Evolutionary conservation across 2,888 invertebrate species (phyloP).

Genomic region (Pollenia angustigena): DNA sequence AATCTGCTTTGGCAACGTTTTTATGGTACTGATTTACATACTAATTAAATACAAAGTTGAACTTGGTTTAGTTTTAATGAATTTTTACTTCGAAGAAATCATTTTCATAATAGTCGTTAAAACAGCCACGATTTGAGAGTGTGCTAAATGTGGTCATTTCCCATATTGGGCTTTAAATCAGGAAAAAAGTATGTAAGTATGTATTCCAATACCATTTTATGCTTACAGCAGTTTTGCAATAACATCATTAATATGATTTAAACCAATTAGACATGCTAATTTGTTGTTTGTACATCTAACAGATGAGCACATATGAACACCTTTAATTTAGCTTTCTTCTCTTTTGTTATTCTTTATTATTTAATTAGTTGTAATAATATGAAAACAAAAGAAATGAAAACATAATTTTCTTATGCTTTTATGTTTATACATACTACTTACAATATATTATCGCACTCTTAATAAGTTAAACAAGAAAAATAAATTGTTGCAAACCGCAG

Average conservation of each 20-base stretch:
- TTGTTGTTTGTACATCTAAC: not conserved
- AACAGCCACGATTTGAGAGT: no score
- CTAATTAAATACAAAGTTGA: no score
- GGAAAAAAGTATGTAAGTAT: no score
- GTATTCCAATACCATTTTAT: no score
- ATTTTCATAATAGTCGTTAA: no score
- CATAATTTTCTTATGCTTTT: constrained; percentile 7
- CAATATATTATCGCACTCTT: not conserved
- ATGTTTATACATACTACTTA: constrained; percentile 10
- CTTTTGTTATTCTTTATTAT: not conserved
- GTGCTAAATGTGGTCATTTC: no score
- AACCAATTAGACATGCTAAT: constrained; percentile 42
- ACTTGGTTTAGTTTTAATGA: no score
- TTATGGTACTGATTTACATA: no score
- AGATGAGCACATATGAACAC: constrained; percentile 50
- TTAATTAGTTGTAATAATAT: constrained; percentile 22
- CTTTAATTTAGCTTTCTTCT: constrained; percentile 22
- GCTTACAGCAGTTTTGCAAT: constrained; percentile 16
- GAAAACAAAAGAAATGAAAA: not conserved
- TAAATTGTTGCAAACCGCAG: not conserved
- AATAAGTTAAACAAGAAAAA: not conserved
- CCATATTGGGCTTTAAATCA: no score
- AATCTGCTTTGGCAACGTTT: no score
- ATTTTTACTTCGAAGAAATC: no score
- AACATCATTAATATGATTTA: constrained; percentile 60